Percentiles rank a stretch among this genome's conserved stretches.
These are phyloP conservation scores for Macrostomum cliftonense DNA, from an alignment of 2,888 invertebrate genomes.

Conservation along the genomic window DNA sequence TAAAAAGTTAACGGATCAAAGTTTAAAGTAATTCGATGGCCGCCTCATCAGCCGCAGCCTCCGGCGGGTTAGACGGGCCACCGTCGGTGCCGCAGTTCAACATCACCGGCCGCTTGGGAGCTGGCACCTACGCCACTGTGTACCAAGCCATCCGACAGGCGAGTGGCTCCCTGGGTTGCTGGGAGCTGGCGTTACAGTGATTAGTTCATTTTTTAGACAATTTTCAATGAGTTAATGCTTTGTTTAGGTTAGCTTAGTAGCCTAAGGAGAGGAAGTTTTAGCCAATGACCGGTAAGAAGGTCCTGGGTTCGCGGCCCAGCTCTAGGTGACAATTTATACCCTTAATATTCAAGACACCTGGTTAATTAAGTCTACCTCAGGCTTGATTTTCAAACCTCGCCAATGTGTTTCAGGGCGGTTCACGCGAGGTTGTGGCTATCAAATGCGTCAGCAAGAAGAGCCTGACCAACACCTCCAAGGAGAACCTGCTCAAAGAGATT, in stretches of 20 bases:
- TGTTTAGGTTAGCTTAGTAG: too few relatives aligned
- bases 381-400: too few relatives aligned
- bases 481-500: slow-evolving; percentile 65
- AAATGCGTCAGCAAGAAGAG: slow-evolving; percentile 59
- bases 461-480: slow-evolving; percentile 52
- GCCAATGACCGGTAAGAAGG: too few relatives aligned
- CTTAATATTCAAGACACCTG: too few relatives aligned
- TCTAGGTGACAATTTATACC: too few relatives aligned
- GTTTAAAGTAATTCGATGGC: too few relatives aligned
- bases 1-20: too few relatives aligned
- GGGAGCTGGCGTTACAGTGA: neutral
- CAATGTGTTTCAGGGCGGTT: slow-evolving; percentile 21
- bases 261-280: too few relatives aligned
- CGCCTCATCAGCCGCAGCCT: neutral
- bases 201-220: slow-evolving; percentile 2
- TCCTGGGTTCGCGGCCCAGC: too few relatives aligned
- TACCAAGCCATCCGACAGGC: slow-evolving; percentile 59
- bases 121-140: slow-evolving; percentile 64
- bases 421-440: slow-evolving; percentile 51
- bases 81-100: slow-evolving; percentile 22
- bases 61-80: neutral
- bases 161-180: neutral
- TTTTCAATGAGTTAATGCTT: too few relatives aligned
- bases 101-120: slow-evolving; percentile 55
- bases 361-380: too few relatives aligned